Evolutionary conservation across 2,113 vertebrate genomes (phyloP), one percentile per base, ranked within the genome.

Genomic region (Sphaerodactylus townsendi): DNA sequence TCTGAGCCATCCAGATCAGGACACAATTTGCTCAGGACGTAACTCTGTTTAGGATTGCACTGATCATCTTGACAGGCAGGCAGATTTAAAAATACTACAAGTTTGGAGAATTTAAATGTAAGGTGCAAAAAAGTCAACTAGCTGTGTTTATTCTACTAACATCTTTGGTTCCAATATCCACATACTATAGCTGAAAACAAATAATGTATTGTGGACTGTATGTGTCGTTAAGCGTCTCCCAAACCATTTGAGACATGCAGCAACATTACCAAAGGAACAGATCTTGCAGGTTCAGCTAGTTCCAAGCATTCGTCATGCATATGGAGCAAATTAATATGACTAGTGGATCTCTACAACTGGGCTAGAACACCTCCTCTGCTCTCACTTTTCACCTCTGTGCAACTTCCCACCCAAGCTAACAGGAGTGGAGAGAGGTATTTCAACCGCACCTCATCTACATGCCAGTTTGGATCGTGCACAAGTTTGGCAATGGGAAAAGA

Each of bases 241-340:
- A 83, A 69, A 50, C 15, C 25, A 35, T 87, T 92, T 53, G 73
- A 89, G 85, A 82, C 79, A 88, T 1, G 50, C 41, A 85, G 81
- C 44, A 71, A 44, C 77, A 56, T 28, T 76, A 73, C 4, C 56
- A 0, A 5, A 76, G 82, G 74, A 62, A 75, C 86, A 79, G 13
- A 87, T 87, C 84, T 75, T 88, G 88, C 91, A 91, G 88, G 91
- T 92, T 91, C 81, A 86, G 80, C 89, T 87, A 88, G 91, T 90
- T 91, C 79, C 0, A 2, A 83, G 83, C 74, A 78, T 79, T 46
- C 17, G 68, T 86, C 85, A 53, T 0, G 35, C 37, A 72, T 70
- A 69, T 35, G 53, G 15, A 0, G 0, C 39, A 48, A 85, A 80
- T 4, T 78, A 64, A 44, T 0, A 17, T 14, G 41, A 53, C 33